Percentiles rank a stretch among this genome's conserved stretches.
Conservation (phyloP, 1,140 invertebrate genomes). For the Drosophila nebulosa region DNA sequence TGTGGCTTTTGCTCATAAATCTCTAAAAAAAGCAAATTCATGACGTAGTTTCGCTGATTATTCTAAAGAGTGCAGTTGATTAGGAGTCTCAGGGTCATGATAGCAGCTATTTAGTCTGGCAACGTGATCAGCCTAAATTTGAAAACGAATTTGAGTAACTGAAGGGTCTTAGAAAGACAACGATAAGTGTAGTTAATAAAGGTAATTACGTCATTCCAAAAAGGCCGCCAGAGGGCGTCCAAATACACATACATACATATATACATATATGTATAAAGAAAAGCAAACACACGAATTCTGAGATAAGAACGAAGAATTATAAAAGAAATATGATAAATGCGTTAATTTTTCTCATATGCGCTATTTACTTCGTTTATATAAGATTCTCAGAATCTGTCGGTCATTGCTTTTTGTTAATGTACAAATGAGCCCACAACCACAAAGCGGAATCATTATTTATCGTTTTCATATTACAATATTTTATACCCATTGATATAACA, state of each 20-base stretch:
- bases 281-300: neutral
- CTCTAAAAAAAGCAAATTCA: conserved; percentile 7
- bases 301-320: conserved; percentile 4
- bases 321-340: neutral
- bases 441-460: neutral
- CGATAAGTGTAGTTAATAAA: neutral
- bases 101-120: conserved; percentile 3
- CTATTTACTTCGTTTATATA: neutral
- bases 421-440: neutral
- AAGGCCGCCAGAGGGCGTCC: neutral
- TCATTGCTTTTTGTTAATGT: too few relatives aligned
- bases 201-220: neutral
- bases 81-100: neutral
- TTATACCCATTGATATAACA: too few relatives aligned
- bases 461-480: neutral
- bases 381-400: neutral
- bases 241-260: neutral
- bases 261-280: neutral
- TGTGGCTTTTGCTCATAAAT: conserved; percentile 25
- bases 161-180: conserved; percentile 4
- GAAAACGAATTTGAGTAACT: conserved; percentile 7
- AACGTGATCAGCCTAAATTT: conserved; percentile 23
- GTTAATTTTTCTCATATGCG: neutral
- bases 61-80: conserved; percentile 12
- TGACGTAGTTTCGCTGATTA: conserved; percentile 21